Percentiles rank a stretch among this genome's conserved stretches.
Evolutionary conservation across 2,888 invertebrate species (phyloP).

Genomic region (Aromia moschata): DNA sequence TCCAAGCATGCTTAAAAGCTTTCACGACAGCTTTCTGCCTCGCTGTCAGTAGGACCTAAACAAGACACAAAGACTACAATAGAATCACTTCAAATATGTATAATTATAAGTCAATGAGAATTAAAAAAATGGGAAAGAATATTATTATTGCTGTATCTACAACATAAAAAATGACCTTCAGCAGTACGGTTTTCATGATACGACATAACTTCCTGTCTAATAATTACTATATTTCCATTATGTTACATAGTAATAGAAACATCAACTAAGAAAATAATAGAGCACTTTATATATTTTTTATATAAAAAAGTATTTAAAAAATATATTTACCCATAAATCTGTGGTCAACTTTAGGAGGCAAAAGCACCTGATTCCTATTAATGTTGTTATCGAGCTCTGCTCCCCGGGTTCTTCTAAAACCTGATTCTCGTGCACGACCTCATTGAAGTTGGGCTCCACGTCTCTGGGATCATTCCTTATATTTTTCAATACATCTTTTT

Average conservation of each 20-base stretch:
- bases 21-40: conserved; percentile 86
- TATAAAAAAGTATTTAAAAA: too few species aligned
- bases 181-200: too few species aligned
- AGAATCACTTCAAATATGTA: too few species aligned
- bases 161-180: too few species aligned
- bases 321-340: conserved; percentile 54
- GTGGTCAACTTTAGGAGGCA: conserved; percentile 49
- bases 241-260: too few species aligned
- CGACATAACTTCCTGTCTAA: background rate
- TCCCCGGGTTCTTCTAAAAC: conserved; percentile 64
- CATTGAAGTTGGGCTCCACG: conserved; percentile 50
- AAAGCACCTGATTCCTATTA: conserved; percentile 51
- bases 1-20: conserved; percentile 94
- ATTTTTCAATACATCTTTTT: conserved; percentile 50
- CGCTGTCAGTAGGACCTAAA: conserved; percentile 79
- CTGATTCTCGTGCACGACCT: conserved; percentile 56
- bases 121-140: too few species aligned
- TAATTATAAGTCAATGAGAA: too few species aligned
- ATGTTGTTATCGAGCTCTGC: conserved; percentile 45
- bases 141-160: too few species aligned
- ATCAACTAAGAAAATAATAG: background rate
- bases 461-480: conserved; percentile 54
- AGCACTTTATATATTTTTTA: too few species aligned
- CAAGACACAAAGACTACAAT: background rate
- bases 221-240: background rate